Percentiles rank a stretch among this genome's conserved stretches.
phyloP scores from a whole-genome alignment of 2,888 invertebrate species.

The Eristalis intricaria region DNA sequence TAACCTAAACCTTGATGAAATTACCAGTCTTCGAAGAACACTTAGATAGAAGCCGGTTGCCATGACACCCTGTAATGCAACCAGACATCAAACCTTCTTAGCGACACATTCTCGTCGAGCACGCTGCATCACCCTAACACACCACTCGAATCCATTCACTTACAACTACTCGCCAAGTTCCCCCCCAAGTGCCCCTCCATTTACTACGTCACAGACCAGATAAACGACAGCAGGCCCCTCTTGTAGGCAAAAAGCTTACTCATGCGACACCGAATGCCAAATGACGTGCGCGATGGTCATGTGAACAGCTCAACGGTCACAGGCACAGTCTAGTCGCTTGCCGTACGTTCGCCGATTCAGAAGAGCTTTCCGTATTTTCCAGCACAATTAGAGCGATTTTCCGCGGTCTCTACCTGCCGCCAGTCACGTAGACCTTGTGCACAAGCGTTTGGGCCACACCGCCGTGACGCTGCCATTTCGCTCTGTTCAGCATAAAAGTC shows the following conservation, averaged over 20 bases:
- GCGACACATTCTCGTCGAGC: not conserved
- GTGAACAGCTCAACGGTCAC: slow-evolving; percentile 17
- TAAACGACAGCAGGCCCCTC: not conserved
- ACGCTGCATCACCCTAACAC: not conserved
- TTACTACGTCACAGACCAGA: not conserved
- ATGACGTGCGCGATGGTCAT: slow-evolving; percentile 39
- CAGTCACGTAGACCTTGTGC: slow-evolving; percentile 57
- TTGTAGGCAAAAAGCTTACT: slow-evolving; percentile 7
- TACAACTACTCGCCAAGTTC: not conserved
- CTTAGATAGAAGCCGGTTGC: too few relatives aligned
- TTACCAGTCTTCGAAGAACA: too few relatives aligned
- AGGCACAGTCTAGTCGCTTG: slow-evolving; percentile 24
- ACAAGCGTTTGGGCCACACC: not conserved
- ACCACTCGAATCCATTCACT: not conserved
- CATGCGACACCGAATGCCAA: not conserved
- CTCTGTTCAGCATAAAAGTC: slow-evolving; percentile 17
- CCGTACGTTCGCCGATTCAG: slow-evolving; percentile 21
- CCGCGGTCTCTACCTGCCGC: slow-evolving; percentile 29
- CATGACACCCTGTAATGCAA: too few relatives aligned
- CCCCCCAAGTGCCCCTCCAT: not conserved
- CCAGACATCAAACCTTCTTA: not conserved
- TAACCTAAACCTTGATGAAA: too few relatives aligned
- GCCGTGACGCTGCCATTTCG: slow-evolving; percentile 9
- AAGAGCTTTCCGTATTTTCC: slow-evolving; percentile 36
- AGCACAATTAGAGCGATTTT: slow-evolving; percentile 25